Percentiles rank a stretch among this genome's conserved stretches.
These are phyloP conservation scores for Rhinichthys osculus DNA, from an alignment of 2,797 vertebrate species.

Conservation along the genomic window DNA sequence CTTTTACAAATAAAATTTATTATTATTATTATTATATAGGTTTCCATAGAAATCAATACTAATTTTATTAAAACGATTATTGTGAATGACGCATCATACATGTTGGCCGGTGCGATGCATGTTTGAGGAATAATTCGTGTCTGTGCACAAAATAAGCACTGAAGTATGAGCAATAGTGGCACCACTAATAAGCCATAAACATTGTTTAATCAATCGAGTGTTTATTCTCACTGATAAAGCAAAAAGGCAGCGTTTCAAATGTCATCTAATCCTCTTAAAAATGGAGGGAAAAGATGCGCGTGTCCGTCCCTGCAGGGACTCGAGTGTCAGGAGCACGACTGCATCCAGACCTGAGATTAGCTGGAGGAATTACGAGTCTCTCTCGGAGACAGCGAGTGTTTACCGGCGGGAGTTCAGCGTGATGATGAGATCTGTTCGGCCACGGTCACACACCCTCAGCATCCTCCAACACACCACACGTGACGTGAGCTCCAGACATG, in stretches of 20 bases:
- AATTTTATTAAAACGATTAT: background rate
- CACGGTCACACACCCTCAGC: background rate
- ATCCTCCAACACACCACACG: background rate
- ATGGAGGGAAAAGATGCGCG: background rate
- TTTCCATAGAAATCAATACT: background rate
- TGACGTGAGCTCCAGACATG: background rate
- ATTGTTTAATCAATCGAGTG: background rate
- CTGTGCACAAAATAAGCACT: background rate
- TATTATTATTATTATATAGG: too few species aligned
- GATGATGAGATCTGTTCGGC: slow-evolving; percentile 16
- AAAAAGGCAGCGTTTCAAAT: too few species aligned
- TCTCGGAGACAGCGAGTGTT: background rate
- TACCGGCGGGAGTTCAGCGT: background rate
- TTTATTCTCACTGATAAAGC: background rate
- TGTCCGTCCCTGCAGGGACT: background rate
- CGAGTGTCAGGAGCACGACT: background rate
- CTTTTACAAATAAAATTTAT: too few species aligned
- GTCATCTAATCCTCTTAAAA: background rate
- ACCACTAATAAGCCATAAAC: background rate
- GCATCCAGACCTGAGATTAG: slow-evolving; percentile 26
- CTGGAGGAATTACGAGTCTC: background rate
- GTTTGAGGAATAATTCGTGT: background rate
- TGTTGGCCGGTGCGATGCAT: background rate
- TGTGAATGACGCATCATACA: background rate
- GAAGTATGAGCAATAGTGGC: background rate